phyloP scores from a whole-genome alignment of 2,888 invertebrate genomes.

The Nycteola revayana region DNA sequence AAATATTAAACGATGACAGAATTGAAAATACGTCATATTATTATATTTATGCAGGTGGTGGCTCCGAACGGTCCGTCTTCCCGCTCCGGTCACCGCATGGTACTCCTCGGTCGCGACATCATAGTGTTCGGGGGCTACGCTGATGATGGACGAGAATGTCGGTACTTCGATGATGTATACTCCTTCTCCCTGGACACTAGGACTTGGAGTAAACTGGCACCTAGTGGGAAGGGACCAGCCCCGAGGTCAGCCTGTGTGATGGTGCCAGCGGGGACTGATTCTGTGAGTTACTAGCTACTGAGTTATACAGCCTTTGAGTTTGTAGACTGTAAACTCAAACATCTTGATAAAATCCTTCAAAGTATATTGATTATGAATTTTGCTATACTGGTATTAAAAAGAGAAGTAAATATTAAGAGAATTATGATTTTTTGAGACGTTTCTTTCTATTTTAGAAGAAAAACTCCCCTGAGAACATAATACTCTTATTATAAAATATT shows the following conservation, averaged over 20 bases:
- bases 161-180: slow-evolving; percentile 94
- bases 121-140: slow-evolving; percentile 96
- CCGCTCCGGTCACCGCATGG: slow-evolving; percentile 92
- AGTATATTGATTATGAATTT: too few relatives aligned
- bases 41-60: slow-evolving; percentile 47
- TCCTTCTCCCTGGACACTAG: slow-evolving; percentile 90
- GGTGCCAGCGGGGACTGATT: slow-evolving; percentile 76
- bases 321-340: too few relatives aligned
- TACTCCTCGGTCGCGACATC: slow-evolving; percentile 87
- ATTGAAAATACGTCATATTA: too few relatives aligned
- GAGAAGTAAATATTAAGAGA: too few relatives aligned
- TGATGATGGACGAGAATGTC: slow-evolving; percentile 92
- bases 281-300: slow-evolving; percentile 43
- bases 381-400: too few relatives aligned
- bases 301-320: too few relatives aligned
- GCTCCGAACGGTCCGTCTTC: slow-evolving; percentile 88
- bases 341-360: too few relatives aligned
- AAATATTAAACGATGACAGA: too few relatives aligned
- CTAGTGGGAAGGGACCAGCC: slow-evolving; percentile 85
- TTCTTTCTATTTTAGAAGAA: too few relatives aligned
- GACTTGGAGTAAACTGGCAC: slow-evolving; percentile 88
- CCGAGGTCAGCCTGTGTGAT: slow-evolving; percentile 92
- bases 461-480: too few relatives aligned
- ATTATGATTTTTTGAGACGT: too few relatives aligned
- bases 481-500: too few relatives aligned